Percentiles rank a stretch among this genome's conserved stretches.
phyloP scores from a whole-genome alignment of 2,888 invertebrate species.

The Adela reaumurella region DNA sequence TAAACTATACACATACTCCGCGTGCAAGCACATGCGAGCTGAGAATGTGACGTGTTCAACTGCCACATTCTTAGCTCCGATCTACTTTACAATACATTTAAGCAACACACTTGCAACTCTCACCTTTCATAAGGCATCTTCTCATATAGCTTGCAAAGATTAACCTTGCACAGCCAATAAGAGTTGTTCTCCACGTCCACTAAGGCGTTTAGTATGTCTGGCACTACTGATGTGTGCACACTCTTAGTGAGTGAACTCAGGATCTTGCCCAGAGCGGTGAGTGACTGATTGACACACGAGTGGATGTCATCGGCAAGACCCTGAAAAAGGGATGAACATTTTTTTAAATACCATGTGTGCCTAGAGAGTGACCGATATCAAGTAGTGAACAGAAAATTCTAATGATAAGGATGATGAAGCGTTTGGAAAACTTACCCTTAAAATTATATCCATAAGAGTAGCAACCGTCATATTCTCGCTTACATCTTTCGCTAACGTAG shows the following conservation, averaged over 20 bases:
- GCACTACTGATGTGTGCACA: conserved; percentile 50
- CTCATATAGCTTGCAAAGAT: conserved; percentile 37
- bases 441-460: conserved; percentile 46
- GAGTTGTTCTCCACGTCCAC: conserved; percentile 65
- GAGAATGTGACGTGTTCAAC: too few relatives aligned
- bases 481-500: conserved; percentile 31
- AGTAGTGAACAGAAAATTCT: too few relatives aligned
- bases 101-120: too few relatives aligned
- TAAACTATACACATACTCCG: too few relatives aligned
- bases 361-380: too few relatives aligned
- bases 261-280: conserved; percentile 60
- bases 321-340: too few relatives aligned
- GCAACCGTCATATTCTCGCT: conserved; percentile 36
- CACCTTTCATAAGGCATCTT: conserved; percentile 39
- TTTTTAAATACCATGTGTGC: too few relatives aligned
- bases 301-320: conserved; percentile 73
- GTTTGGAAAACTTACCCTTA: conserved; percentile 58
- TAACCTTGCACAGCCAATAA: conserved; percentile 83
- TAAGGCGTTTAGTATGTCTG: conserved; percentile 59
- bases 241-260: conserved; percentile 61
- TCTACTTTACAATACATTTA: too few relatives aligned
- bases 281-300: conserved; percentile 68
- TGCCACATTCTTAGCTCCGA: too few relatives aligned
- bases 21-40: too few relatives aligned
- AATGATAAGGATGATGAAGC: too few relatives aligned